Evolutionary conservation across 2,888 invertebrate species (phyloP), one percentile per base, ranked within the genome.

Genomic region (Cryptocheilus praepositus): DNA sequence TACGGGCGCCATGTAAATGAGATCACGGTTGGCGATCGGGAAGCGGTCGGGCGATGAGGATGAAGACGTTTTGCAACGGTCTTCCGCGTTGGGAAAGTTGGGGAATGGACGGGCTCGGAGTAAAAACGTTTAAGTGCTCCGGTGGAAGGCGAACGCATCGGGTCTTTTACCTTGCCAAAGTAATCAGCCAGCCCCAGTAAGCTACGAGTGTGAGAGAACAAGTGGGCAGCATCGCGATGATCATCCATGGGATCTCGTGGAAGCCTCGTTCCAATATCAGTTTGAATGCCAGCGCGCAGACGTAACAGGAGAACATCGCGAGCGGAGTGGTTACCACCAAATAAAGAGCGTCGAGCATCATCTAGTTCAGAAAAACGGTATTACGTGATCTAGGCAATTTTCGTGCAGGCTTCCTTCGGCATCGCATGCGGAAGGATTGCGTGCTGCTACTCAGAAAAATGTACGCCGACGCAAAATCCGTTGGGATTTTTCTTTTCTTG

Each of bases 181-280:
- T 86, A 53, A 88, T 79, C 16, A 88, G 74, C 88, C 88, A 88
- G 56, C 88, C 85, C 88, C 88, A 88, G 64, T 88, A 88, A 28
- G 88, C 88, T 16, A 87, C 80, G 18, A 88, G 72, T 8, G 88
- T 88, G 8, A 88, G 68, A 13, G 82, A 84, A 60, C 88, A 88
- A 8, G 88, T 88, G 4, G 88, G 88, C 5, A 88, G 68, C 85
- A 88, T 87, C 1, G 87, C 87, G 13, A 88, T 79, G 52, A 87
- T 82, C 74, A 85, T 82, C 88, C 88, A 88, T 0, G 88, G 88
- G 46, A 88, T 81, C 49, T 87, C 84, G 61, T 84, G 79, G 52
- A 88, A 67, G 21, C 85, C 81, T 49, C 76, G 84, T 64, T 84
- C 83, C 43, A 85, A 55, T 7, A 87, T 68, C 76, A 87, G 77